Evolutionary conservation across 2,888 invertebrate genomes (phyloP), one percentile per base, ranked within the genome.

Genomic region (Agonopterix arenella): DNA sequence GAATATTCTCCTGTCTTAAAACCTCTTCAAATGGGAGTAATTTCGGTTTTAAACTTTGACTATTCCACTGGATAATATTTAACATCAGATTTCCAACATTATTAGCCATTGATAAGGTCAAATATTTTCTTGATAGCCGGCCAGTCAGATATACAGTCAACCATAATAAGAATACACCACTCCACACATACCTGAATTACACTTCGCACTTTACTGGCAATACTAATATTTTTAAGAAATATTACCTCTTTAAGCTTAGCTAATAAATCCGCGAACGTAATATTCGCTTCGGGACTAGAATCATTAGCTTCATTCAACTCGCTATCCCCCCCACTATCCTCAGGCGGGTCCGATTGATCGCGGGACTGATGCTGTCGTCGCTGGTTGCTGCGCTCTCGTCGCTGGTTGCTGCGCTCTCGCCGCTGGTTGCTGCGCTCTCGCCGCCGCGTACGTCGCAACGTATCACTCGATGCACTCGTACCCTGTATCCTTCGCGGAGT

Each of bases 11-110:
- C 28, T 52, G 49, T 1, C 0, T 7, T 44, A 57, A 44, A 0
- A 46, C 11, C 3, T 36, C 9, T 37, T 55, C 52, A 18, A 55
- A 52, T 2, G 5, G n/a, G 1, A 38, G 1, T 9, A 46, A 11
- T 46, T 55, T 57, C 1, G 53, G 54, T 3, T 37, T 37, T 11
- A 55, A 10, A 11, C 50, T 52, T 9, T 45, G 48, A 7, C 47
- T 9, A 11, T 52, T 55, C 52, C 55, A 55, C 40, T 55, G 55
- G 8, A 9, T 8, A 2, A 11, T 47, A 13, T 28, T 50, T 38
- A 11, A 5, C 41, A 4, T 11, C 8, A 11, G 13, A 13, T 13
- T 16, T 40, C 8, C 8, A 37, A 10, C 8, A 5, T 44, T 36
- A 45, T 45, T 40, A 43, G 38, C n/a, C 43, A 8, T 13, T 13